These are phyloP conservation scores for Drosophila planitibia DNA, from an alignment of 2,888 invertebrate genomes.

Conservation along the genomic window DNA sequence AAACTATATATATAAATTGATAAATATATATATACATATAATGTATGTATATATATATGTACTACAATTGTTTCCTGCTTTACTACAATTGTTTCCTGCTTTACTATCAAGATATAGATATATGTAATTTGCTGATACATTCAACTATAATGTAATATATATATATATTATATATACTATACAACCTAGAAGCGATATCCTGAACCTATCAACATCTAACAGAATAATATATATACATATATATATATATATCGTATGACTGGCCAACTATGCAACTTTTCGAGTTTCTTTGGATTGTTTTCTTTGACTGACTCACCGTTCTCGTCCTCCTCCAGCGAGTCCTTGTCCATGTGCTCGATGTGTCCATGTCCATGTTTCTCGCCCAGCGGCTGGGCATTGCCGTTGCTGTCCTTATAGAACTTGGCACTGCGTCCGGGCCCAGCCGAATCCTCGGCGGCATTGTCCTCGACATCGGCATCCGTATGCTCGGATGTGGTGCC, in stretches of 20 bases:
- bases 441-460: constrained; percentile 87
- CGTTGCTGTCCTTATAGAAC: constrained; percentile 81
- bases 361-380: constrained; percentile 87
- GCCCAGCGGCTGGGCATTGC: constrained; percentile 78
- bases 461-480: constrained; percentile 93
- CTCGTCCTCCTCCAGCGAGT: constrained; percentile 86
- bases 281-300: neutral
- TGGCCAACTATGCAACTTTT: neutral
- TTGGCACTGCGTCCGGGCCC: constrained; percentile 43
- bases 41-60: too few relatives aligned
- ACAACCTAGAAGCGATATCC: neutral
- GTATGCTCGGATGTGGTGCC: constrained; percentile 88
- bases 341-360: constrained; percentile 87
- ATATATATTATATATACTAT: too few relatives aligned
- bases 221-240: neutral
- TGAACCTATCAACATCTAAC: neutral
- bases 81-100: too few relatives aligned
- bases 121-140: neutral
- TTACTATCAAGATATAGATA: neutral
- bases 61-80: too few relatives aligned
- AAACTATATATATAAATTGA: neutral
- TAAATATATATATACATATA: neutral
- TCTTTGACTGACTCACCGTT: constrained; percentile 81
- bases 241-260: neutral
- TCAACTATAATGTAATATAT: neutral